Evolutionary conservation across 23 tunicate genomes (phyloP).

Genomic region (Corella eumyota): DNA sequence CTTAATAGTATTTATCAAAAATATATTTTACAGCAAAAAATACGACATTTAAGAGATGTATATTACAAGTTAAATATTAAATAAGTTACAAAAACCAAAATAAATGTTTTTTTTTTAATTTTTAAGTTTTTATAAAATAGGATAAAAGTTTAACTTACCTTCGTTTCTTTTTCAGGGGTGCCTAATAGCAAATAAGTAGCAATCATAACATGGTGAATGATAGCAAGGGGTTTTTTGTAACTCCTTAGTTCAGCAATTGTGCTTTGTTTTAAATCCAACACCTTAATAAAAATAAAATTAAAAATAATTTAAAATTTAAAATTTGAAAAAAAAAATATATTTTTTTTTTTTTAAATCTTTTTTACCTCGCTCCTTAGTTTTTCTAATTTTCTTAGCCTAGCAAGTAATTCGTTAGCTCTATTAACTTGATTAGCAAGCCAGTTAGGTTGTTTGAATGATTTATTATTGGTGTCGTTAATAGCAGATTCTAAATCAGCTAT

Average conservation of each 20-base stretch:
- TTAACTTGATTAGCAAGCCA: constrained; percentile 45
- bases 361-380: constrained; percentile 62
- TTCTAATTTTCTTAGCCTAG: constrained; percentile 50
- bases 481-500: constrained; percentile 62
- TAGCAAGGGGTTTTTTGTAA: constrained; percentile 73
- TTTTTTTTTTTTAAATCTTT: background rate
- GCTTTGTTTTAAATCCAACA: constrained; percentile 86
- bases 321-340: background rate
- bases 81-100: no score
- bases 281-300: constrained; percentile 16
- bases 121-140: no score
- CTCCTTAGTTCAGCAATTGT: constrained; percentile 93
- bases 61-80: no score
- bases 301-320: background rate
- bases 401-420: constrained; percentile 38
- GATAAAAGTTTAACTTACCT: constrained; percentile 20
- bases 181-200: constrained; percentile 96
- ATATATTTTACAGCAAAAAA: no score
- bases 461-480: constrained; percentile 28
- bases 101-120: no score
- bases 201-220: constrained; percentile 79
- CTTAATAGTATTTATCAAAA: no score
- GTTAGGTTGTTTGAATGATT: constrained; percentile 39
- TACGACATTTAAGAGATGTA: no score
- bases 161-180: constrained; percentile 63